Conservation (phyloP, 2,797 vertebrate species). For the Gymnocypris eckloni region DNA sequence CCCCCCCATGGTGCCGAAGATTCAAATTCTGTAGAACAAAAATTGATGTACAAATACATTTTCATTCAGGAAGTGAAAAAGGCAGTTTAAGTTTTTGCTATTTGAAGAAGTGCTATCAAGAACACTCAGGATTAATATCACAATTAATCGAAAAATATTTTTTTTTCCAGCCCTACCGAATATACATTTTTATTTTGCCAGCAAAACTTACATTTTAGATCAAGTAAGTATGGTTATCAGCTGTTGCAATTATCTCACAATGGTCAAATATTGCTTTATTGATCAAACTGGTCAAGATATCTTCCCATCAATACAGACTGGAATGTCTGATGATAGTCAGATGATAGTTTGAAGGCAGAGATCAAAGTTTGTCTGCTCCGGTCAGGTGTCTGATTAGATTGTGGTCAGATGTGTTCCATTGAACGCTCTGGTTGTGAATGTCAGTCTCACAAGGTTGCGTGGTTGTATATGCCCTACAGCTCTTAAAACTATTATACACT, state of each 20-base stretch:
- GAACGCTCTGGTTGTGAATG: constrained; percentile 9
- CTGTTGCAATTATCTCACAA: not conserved
- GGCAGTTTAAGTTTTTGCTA: too few relatives aligned
- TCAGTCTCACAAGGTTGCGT: constrained; percentile 5
- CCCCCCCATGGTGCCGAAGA: not conserved
- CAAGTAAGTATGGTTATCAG: not conserved
- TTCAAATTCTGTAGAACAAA: not conserved
- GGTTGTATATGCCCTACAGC: not conserved
- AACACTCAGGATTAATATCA: not conserved
- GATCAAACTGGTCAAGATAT: constrained; percentile 8
- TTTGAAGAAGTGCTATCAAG: not conserved
- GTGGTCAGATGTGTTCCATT: not conserved
- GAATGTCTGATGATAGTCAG: not conserved
- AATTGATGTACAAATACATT: not conserved
- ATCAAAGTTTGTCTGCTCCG: not conserved
- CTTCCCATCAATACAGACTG: not conserved
- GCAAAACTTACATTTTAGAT: not conserved
- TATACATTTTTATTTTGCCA: not conserved
- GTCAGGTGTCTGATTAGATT: not conserved
- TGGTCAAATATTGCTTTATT: not conserved
- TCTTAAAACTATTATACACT: constrained; percentile 14
- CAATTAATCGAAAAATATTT: not conserved
- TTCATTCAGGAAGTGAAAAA: not conserved
- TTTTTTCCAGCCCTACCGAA: not conserved
- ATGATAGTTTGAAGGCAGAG: not conserved